Conservation (phyloP, 2,113 vertebrate species). For the Raphicerus campestris region DNA sequence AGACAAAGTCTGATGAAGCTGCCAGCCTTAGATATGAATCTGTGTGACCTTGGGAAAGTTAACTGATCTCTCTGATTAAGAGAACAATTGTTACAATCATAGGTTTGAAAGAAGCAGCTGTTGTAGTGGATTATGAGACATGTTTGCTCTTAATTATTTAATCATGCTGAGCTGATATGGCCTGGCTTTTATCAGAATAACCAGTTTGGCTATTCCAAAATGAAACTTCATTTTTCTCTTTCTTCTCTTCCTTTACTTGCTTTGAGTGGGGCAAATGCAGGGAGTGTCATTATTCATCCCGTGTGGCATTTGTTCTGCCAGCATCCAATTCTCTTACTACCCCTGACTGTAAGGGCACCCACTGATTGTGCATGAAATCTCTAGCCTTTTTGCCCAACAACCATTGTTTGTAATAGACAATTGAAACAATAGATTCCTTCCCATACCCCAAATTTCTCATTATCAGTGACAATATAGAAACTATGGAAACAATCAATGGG, state of each 20-base stretch:
- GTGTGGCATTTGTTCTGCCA: background rate
- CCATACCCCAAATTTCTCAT: background rate
- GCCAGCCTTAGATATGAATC: background rate
- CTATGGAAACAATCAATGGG: background rate
- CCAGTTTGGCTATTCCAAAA: background rate
- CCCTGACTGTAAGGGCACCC: background rate
- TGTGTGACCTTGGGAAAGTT: slow-evolving; percentile 1
- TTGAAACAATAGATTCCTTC: background rate
- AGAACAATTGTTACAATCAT: background rate
- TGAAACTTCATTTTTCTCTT: background rate
- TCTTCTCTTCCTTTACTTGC: background rate
- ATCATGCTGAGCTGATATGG: background rate
- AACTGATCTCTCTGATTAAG: slow-evolving; percentile 28
- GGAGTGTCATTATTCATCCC: background rate
- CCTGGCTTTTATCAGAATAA: background rate
- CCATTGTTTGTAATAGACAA: background rate
- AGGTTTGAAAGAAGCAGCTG: background rate
- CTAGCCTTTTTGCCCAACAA: background rate
- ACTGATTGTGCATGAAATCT: background rate
- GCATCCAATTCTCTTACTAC: background rate
- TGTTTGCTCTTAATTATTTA: background rate
- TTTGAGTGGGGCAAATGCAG: background rate
- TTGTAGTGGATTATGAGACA: background rate
- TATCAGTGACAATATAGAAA: background rate
- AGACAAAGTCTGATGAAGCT: slow-evolving; percentile 22